Conservation (phyloP, 2,113 vertebrate species). For the Erythrolamprus reginae region DNA sequence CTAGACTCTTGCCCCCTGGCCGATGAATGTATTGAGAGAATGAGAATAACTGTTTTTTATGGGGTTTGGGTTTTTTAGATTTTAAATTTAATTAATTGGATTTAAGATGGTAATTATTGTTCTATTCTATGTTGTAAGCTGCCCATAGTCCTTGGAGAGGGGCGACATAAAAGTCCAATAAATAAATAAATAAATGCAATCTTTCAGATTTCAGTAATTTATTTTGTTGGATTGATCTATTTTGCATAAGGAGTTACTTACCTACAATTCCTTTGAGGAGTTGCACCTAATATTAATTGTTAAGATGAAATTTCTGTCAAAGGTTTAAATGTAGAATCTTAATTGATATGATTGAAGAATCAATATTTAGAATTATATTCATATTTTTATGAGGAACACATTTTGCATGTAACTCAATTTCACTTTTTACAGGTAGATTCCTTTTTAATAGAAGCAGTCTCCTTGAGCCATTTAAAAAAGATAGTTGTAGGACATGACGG, state of each 20-base stretch:
- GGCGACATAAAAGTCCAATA: too few species aligned
- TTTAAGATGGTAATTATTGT: too few species aligned
- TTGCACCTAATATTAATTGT: neutral
- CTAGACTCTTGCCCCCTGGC: too few species aligned
- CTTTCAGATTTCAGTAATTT: neutral
- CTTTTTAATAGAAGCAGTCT: constrained; percentile 57
- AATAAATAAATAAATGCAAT: too few species aligned
- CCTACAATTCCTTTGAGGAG: too few species aligned
- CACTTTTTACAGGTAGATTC: constrained; percentile 44
- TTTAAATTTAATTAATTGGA: too few species aligned
- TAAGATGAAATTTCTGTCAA: neutral
- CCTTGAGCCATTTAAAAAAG: constrained; percentile 52
- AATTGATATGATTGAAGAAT: neutral
- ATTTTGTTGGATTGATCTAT: neutral
- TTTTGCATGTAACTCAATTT: neutral
- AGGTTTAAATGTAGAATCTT: neutral
- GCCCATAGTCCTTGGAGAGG: too few species aligned
- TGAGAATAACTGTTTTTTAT: too few species aligned
- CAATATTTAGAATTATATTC: neutral
- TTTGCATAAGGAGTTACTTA: too few species aligned
- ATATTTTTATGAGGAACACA: neutral
- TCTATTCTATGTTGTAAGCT: too few species aligned
- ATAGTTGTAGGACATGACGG: constrained; percentile 54
- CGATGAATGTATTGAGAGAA: too few species aligned
- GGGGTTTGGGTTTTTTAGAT: too few species aligned